Evolutionary conservation across 2,888 invertebrate genomes (phyloP), one percentile per base, ranked within the genome.

Genomic region (Aporophyla nigra): DNA sequence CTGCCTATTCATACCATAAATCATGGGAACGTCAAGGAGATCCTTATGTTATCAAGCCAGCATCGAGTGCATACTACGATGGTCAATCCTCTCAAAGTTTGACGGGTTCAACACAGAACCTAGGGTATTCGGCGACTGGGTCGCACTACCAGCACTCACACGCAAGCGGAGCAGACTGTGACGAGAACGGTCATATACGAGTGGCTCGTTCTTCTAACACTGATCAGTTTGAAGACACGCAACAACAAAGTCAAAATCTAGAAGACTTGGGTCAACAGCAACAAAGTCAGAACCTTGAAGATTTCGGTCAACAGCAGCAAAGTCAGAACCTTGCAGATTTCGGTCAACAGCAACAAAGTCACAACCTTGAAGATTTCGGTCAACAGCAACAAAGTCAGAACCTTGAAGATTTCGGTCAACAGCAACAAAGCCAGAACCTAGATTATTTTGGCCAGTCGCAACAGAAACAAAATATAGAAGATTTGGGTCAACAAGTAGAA

Each of bases 11-110:
- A 10, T 97, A 97, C 83, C 96, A 97, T 77, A 97, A 97, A 87
- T 93, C 97, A 43, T 97, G 97, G 97, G 97, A 97, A 86, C 94
- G 94, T 74, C 96, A 95, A 87, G 97, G 97, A 40, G 96, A 96
- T 85, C 97, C 97, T 14, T 97, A 97, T 71, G 90, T 96, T 12
- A 97, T 97, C 56, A 89, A 92, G 84, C 97, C 96, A n/a, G 90
- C 87, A 40, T 89, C 92, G 14, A 88, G 84, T 82, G 91, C 89
- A 63, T 82, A 83, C 72, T 84, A 90, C 67, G 89, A 89, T 68
- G 87, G 82, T 16, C 93, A 93, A 87, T 82, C 89, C 61, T 92
- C 93, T 14, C 93, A 94, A 86, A 92, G 89, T 90, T 80, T 95
- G 62, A 91, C 91, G 49, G 79, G 93, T 65, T 88, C 89, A 66